A percentile compares a stretch with the other conserved stretches of the same genome.
These are phyloP conservation scores for Muricea muricata DNA, from an alignment of 92 coral and sea anemone species.

Conservation along the genomic window DNA sequence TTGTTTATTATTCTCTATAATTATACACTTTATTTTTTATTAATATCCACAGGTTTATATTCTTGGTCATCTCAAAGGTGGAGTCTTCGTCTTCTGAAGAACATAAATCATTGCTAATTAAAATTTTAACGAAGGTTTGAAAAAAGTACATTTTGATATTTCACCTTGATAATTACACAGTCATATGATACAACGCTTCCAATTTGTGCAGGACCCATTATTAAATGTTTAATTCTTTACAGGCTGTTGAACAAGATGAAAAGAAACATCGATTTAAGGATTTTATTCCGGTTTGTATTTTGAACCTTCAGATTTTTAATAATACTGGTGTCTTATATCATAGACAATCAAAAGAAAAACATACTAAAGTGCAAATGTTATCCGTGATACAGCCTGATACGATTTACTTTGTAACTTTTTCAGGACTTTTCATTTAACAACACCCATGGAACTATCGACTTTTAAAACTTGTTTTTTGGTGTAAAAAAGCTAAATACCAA, in stretches of 20 bases:
- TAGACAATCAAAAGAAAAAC: neutral
- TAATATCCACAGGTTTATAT: constrained; percentile 74
- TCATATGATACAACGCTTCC: too few relatives aligned
- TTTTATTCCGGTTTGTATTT: constrained; percentile 84
- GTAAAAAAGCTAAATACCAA: too few relatives aligned
- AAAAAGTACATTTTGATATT: too few relatives aligned
- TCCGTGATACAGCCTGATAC: too few relatives aligned
- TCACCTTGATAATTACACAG: too few relatives aligned
- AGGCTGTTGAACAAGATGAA: constrained; percentile 84
- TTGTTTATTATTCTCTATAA: too few relatives aligned
- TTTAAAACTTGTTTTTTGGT: too few relatives aligned
- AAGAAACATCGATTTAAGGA: constrained; percentile 85
- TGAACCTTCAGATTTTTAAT: neutral
- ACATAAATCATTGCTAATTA: constrained; percentile 74
- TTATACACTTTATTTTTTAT: too few relatives aligned
- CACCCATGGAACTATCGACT: too few relatives aligned
- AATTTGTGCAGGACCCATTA: neutral
- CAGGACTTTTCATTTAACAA: too few relatives aligned
- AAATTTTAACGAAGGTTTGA: constrained; percentile 82
- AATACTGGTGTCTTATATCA: neutral
- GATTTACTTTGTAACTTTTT: too few relatives aligned
- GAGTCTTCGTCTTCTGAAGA: constrained; percentile 91
- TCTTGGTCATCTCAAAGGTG: constrained; percentile 84
- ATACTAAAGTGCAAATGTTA: too few relatives aligned
- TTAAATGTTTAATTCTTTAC: neutral